A percentile compares a stretch with the other conserved stretches of the same genome.
Conservation (phyloP, 2,797 vertebrate species). For the Molossus alvarezi region DNA sequence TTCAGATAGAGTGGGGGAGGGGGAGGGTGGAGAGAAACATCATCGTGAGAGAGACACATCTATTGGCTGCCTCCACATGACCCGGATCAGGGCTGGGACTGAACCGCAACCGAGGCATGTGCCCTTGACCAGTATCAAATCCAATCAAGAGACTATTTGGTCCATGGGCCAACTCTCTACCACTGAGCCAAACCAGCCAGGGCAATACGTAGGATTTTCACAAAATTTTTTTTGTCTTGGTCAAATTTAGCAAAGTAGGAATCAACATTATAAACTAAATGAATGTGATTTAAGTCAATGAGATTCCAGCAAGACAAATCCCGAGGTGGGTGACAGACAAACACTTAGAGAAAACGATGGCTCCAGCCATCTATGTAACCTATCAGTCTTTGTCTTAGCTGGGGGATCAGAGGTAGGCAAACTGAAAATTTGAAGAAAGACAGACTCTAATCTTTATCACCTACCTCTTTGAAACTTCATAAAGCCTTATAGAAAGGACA, state of each 20-base stretch:
- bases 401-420: not conserved
- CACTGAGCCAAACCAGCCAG: not conserved
- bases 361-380: not conserved
- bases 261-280: not conserved
- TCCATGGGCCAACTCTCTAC: too few relatives aligned
- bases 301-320: conserved; percentile 41
- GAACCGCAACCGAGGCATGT: too few relatives aligned
- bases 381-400: not conserved
- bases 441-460: not conserved
- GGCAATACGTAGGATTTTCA: conserved; percentile 9
- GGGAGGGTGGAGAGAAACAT: too few relatives aligned
- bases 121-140: too few relatives aligned
- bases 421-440: not conserved
- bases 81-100: too few relatives aligned
- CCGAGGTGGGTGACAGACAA: not conserved
- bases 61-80: too few relatives aligned
- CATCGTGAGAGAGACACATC: too few relatives aligned
- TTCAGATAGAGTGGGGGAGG: too few relatives aligned
- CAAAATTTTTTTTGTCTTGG: not conserved
- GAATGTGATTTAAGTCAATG: not conserved
- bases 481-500: not conserved
- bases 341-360: not conserved
- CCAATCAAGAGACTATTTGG: too few relatives aligned
- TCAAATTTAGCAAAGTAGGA: not conserved
- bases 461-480: not conserved